Evolutionary conservation across 2,888 invertebrate genomes (phyloP).

Genomic region (Rugalucina vietnamica): DNA sequence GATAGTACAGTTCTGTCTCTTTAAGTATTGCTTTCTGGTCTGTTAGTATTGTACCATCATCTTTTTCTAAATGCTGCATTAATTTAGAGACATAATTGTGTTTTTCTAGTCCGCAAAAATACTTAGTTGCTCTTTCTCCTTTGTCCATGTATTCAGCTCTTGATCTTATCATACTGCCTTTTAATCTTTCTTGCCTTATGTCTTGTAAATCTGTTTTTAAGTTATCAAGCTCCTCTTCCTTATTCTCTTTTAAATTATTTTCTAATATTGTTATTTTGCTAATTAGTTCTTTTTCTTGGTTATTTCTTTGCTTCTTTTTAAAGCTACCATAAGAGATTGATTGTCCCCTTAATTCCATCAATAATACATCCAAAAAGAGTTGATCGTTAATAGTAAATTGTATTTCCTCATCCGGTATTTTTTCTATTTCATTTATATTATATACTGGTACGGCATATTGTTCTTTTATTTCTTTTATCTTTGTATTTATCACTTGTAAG

Average conservation of each 20-base stretch:
- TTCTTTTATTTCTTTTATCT: conserved; percentile 14
- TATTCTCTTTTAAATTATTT: neutral
- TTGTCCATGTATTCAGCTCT: conserved; percentile 9
- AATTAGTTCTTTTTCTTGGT: neutral
- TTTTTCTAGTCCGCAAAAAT: conserved; percentile 13
- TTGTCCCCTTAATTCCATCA: conserved; percentile 20
- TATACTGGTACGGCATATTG: conserved; percentile 13
- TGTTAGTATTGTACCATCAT: neutral
- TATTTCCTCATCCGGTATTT: conserved; percentile 6
- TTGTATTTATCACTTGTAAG: neutral
- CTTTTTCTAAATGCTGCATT: neutral
- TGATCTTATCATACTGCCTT: conserved; percentile 10
- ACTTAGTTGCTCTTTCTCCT: conserved; percentile 18
- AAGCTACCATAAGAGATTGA: conserved; percentile 23
- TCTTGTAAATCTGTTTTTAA: conserved; percentile 2
- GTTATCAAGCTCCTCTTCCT: neutral
- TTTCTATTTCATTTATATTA: neutral
- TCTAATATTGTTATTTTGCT: neutral
- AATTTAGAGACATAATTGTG: neutral
- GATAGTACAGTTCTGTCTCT: neutral
- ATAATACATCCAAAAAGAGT: conserved; percentile 12
- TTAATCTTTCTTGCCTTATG: conserved; percentile 9
- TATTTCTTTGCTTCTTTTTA: conserved; percentile 12
- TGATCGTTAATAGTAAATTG: conserved; percentile 24
- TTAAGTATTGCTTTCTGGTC: neutral